phyloP scores from a whole-genome alignment of 2,888 invertebrate genomes.

The Busseola fusca region DNA sequence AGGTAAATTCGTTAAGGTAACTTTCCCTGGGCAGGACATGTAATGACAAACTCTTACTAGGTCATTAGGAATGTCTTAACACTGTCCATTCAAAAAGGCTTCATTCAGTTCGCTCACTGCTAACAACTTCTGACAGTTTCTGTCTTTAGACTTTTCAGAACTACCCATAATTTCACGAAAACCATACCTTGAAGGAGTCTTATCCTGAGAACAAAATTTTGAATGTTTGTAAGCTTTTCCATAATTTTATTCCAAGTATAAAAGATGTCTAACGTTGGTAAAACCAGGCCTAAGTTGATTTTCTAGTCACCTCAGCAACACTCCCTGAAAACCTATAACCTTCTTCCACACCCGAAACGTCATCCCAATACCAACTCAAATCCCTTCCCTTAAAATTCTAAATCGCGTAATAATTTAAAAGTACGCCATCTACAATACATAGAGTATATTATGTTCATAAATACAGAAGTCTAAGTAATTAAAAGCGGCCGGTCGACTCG shows the following conservation, averaged over 20 bases:
- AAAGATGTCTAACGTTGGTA: no score
- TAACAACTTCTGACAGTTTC: no score
- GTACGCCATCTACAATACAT: constrained; percentile 36
- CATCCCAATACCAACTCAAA: not conserved
- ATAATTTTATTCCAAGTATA: no score
- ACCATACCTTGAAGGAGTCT: not conserved
- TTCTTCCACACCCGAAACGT: not conserved
- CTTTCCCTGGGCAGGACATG: no score
- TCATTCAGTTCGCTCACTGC: not conserved
- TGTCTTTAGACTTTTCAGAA: no score
- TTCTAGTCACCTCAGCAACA: not conserved
- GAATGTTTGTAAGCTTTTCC: not conserved
- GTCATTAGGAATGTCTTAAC: no score
- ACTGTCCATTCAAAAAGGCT: not conserved
- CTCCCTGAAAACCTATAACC: not conserved
- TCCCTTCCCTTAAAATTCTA: not conserved
- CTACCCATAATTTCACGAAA: not conserved
- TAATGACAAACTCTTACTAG: not conserved
- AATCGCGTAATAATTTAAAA: constrained; percentile 38
- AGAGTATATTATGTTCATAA: constrained; percentile 54
- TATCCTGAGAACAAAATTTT: not conserved
- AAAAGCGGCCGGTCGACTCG: constrained; percentile 45
- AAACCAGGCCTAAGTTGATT: not conserved
- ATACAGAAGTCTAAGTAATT: constrained; percentile 60
- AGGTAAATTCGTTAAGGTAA: not conserved